These are phyloP conservation scores for Pangasianodon hypophthalmus DNA, from an alignment of 2,113 vertebrate species.

Conservation along the genomic window DNA sequence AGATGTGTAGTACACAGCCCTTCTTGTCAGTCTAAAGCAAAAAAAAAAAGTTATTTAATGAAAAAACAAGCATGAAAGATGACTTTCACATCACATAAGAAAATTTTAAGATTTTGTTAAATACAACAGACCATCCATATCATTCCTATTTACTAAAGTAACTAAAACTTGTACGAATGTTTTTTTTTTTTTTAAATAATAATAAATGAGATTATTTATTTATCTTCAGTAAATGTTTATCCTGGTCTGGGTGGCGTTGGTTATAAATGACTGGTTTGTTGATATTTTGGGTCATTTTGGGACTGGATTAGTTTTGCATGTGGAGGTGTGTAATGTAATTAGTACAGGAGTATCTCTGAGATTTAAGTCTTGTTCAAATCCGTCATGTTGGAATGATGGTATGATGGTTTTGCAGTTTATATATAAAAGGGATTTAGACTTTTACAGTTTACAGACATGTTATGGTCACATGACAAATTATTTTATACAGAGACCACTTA, in stretches of 20 bases:
- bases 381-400: too few relatives aligned
- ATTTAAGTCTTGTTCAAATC: too few relatives aligned
- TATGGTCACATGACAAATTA: not conserved
- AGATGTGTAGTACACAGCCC: slow-evolving; percentile 63
- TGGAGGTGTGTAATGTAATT: too few relatives aligned
- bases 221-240: too few relatives aligned
- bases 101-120: too few relatives aligned
- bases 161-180: too few relatives aligned
- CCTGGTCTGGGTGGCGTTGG: too few relatives aligned
- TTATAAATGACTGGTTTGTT: too few relatives aligned
- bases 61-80: not conserved
- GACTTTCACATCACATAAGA: not conserved
- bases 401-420: not conserved
- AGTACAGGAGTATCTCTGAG: not conserved
- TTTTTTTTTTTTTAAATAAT: too few relatives aligned
- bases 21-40: slow-evolving; percentile 65
- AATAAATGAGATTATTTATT: too few relatives aligned
- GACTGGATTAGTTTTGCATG: too few relatives aligned
- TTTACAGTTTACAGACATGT: not conserved
- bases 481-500: not conserved
- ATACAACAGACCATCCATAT: not conserved
- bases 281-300: too few relatives aligned
- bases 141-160: not conserved
- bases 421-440: not conserved
- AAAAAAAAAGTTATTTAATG: not conserved